These are phyloP conservation scores for Zelostemma sp. DNA, from an alignment of 1,140 invertebrate genomes.

Conservation along the genomic window DNA sequence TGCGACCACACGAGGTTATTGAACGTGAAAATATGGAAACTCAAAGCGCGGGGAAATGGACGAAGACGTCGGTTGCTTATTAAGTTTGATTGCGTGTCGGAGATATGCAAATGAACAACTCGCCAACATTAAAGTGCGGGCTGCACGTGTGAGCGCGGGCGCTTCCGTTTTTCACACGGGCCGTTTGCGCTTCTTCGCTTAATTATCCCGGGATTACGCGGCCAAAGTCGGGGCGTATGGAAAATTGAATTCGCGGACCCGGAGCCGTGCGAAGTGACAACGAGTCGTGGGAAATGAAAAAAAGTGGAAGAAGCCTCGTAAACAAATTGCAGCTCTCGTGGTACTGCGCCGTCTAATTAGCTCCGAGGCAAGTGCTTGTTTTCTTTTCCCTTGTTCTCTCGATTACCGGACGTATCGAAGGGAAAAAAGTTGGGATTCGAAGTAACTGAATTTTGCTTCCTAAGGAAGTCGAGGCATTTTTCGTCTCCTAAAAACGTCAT, in stretches of 20 bases:
- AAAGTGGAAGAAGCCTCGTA: too few species aligned
- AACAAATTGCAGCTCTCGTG: too few species aligned
- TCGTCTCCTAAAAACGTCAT: too few species aligned
- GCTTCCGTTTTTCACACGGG: constrained; percentile 23
- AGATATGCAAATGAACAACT: constrained; percentile 41
- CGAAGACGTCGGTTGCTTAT: constrained; percentile 23
- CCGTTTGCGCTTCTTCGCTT: constrained; percentile 5
- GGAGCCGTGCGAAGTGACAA: background rate
- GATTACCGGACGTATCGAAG: too few species aligned
- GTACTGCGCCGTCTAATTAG: too few species aligned
- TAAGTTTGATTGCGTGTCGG: constrained; percentile 44
- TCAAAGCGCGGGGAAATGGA: constrained; percentile 10
- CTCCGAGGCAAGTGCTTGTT: too few species aligned
- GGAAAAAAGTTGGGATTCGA: too few species aligned
- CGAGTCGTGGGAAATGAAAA: background rate
- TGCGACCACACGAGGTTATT: constrained; percentile 30
- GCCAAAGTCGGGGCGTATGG: constrained; percentile 19
- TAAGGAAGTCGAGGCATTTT: too few species aligned
- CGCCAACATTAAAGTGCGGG: constrained; percentile 1
- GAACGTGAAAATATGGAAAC: constrained; percentile 35
- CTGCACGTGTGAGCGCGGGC: constrained; percentile 8
- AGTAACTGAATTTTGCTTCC: too few species aligned
- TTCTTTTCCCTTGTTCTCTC: too few species aligned
- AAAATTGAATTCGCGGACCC: constrained; percentile 6
- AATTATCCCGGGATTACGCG: background rate